Conservation (phyloP, 92 coral and sea anemone genomes). For the Epizoanthus rinbou region DNA sequence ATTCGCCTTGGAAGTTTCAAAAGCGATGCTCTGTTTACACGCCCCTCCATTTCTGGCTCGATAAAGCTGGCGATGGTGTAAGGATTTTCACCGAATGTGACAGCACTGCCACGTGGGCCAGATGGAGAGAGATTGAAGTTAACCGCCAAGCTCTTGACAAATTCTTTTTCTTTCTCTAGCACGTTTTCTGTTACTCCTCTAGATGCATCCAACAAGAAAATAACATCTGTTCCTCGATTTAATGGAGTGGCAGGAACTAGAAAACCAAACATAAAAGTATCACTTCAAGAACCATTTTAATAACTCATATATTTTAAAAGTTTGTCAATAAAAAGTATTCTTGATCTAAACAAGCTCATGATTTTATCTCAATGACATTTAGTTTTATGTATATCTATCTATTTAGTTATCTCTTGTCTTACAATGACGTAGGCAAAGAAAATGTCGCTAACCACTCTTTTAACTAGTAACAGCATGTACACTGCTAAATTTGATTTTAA, state of each 20-base stretch:
- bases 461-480: too few relatives aligned
- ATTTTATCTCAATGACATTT: too few relatives aligned
- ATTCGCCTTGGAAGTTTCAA: slow-evolving; percentile 43
- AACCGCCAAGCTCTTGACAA: slow-evolving; percentile 49
- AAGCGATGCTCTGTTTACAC: slow-evolving; percentile 8
- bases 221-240: slow-evolving; percentile 57
- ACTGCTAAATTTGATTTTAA: too few relatives aligned
- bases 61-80: slow-evolving; percentile 25
- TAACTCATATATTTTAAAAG: too few relatives aligned
- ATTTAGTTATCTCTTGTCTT: too few relatives aligned
- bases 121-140: slow-evolving; percentile 45
- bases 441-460: too few relatives aligned
- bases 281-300: too few relatives aligned
- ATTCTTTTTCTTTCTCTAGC: slow-evolving; percentile 57
- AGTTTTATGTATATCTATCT: too few relatives aligned
- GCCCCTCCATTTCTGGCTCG: slow-evolving; percentile 7
- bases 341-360: too few relatives aligned
- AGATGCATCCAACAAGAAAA: slow-evolving; percentile 78
- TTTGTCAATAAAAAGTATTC: too few relatives aligned
- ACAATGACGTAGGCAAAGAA: too few relatives aligned
- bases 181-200: slow-evolving; percentile 50
- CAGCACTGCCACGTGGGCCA: slow-evolving; percentile 53
- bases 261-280: too few relatives aligned
- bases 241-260: slow-evolving; percentile 39
- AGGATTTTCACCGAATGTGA: slow-evolving; percentile 63